Conservation (phyloP, 2,113 vertebrate species). For the Microcebus tavaratra region DNA sequence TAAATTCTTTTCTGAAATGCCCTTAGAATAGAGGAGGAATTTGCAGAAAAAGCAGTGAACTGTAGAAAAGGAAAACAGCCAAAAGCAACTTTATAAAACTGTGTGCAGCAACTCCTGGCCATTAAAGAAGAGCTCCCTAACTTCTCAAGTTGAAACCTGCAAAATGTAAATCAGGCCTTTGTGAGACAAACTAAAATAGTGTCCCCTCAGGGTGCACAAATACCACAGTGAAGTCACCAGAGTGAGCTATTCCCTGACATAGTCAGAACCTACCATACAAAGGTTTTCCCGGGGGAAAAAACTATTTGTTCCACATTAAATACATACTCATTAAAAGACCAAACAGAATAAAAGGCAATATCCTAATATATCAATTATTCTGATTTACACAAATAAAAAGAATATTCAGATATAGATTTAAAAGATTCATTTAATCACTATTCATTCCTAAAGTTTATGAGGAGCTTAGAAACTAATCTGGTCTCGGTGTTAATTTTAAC, state of each 20-base stretch:
- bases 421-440: neutral
- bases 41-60: conserved; percentile 66
- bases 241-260: conserved; percentile 51
- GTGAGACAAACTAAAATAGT: conserved; percentile 83
- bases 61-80: conserved; percentile 68
- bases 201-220: conserved; percentile 84
- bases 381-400: neutral
- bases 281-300: conserved; percentile 41
- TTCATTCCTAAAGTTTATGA: neutral
- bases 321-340: neutral
- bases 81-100: conserved; percentile 79
- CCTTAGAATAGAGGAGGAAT: conserved; percentile 12
- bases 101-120: conserved; percentile 78
- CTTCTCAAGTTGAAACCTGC: conserved; percentile 84
- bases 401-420: neutral
- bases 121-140: conserved; percentile 71
- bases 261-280: neutral
- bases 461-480: neutral
- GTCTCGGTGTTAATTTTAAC: conserved; percentile 48
- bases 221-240: conserved; percentile 82
- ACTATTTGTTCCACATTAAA: conserved; percentile 56
- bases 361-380: neutral
- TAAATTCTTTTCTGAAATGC: neutral
- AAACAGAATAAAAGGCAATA: neutral
- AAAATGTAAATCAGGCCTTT: conserved; percentile 84